Evolutionary conservation across 2,888 invertebrate genomes (phyloP), one percentile per base, ranked within the genome.

Genomic region (Torymus aiolomorphi): DNA sequence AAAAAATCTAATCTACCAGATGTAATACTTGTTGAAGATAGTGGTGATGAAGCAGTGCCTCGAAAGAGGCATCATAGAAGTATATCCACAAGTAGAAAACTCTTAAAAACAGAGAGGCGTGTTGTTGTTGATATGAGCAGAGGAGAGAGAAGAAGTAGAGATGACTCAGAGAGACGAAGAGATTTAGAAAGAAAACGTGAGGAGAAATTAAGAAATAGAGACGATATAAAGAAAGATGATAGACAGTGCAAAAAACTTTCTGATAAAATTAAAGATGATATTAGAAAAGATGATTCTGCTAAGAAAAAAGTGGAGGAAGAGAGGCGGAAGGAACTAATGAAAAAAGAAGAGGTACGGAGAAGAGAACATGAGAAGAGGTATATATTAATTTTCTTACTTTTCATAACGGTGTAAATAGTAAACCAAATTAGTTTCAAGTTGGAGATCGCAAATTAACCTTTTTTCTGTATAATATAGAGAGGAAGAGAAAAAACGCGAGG

Each of bases 11-110:
- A 71, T 10, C 12, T 78, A 0, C 93, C 93, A 86, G 93, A 92
- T 83, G 90, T 94, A 83, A 94, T 94, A 88, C 91, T 93, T 84
- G 92, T 94, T 85, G 93, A 93, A 88, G 94, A 95, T 88, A 94
- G 94, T 83, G 93, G 92, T 81, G 92, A 93, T 70, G 93, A 91
- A 57, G 65, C 78, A 16, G 86, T 87, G 63, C 90, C 91, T 2
- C 83, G 88, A 57, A 92, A 91, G 84, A 91, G 88, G 70, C 91
- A 90, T 24, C 88, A 85, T 71, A 92, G 88, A 78, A 90, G 89
- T 82, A 85, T 85, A 80, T 89, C 90, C 3, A 84, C 81, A 24
- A 90, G 88, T 80, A 86, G 87, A 71, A 89, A 88, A 82, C 63
- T 86, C 16, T 49, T 85, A 1, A 90, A 88, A 83, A 85, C 86